Percentiles rank a stretch among this genome's conserved stretches.
These are phyloP conservation scores for Drosophila ustulata DNA, from an alignment of 2,888 invertebrate species.

Conservation along the genomic window DNA sequence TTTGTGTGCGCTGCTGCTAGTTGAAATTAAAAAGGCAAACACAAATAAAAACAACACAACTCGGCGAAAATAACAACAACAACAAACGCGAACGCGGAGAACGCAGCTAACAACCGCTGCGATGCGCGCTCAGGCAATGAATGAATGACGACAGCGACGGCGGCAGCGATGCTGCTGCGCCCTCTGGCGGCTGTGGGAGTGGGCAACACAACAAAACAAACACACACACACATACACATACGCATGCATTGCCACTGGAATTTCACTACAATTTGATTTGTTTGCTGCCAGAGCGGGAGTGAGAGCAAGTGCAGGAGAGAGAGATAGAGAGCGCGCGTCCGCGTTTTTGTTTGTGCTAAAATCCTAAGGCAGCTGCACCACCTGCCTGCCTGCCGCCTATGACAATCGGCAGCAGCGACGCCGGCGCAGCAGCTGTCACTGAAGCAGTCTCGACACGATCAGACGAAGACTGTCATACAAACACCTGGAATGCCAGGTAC, in stretches of 20 bases:
- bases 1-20: slow-evolving; percentile 26
- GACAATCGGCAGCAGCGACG: slow-evolving; percentile 53
- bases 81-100: slow-evolving; percentile 21
- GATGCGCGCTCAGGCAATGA: slow-evolving; percentile 68
- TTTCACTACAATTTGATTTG: slow-evolving; percentile 63
- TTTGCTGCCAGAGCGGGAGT: slow-evolving; percentile 15
- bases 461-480: slow-evolving; percentile 38
- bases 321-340: neutral
- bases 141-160: slow-evolving; percentile 49
- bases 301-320: neutral
- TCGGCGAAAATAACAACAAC: slow-evolving; percentile 21
- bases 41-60: slow-evolving; percentile 13
- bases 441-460: slow-evolving; percentile 43
- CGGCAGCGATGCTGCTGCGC: slow-evolving; percentile 46
- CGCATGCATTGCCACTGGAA: slow-evolving; percentile 50
- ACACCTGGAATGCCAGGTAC: slow-evolving; percentile 13
- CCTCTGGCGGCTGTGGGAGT: slow-evolving; percentile 50
- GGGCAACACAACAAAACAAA: slow-evolving; percentile 35
- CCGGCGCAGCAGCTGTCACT: slow-evolving; percentile 72
- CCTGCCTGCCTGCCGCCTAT: slow-evolving; percentile 53
- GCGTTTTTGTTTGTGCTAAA: slow-evolving; percentile 54
- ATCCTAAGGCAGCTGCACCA: slow-evolving; percentile 62
- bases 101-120: slow-evolving; percentile 36
- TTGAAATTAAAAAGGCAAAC: slow-evolving; percentile 52
- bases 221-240: slow-evolving; percentile 34